These are phyloP conservation scores for Periphyllus acericola DNA, from an alignment of 2,888 invertebrate species.

Conservation along the genomic window DNA sequence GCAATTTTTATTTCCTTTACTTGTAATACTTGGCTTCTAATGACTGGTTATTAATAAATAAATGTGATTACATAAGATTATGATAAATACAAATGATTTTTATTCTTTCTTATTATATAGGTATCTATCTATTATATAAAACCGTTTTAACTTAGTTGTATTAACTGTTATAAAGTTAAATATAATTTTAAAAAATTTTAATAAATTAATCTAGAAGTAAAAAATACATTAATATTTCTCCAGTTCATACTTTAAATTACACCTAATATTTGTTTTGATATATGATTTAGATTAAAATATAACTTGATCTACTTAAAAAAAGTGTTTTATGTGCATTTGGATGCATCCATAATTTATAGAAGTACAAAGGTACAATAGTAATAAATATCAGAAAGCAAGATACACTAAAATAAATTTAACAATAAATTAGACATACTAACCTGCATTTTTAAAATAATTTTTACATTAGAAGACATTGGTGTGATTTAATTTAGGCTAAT, in stretches of 20 bases:
- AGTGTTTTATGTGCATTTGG: not conserved
- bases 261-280: not conserved
- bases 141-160: too few species aligned
- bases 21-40: too few species aligned
- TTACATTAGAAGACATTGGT: constrained; percentile 58
- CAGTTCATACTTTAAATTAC: not conserved
- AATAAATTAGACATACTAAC: constrained; percentile 16
- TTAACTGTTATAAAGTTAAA: too few species aligned
- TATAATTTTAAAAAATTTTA: not conserved
- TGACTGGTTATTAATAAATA: constrained; percentile 6
- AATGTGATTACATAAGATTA: not conserved
- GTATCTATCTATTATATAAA: not conserved
- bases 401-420: not conserved
- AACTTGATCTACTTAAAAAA: not conserved
- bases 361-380: not conserved
- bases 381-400: not conserved
- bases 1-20: too few species aligned
- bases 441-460: constrained; percentile 36
- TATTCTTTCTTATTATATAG: not conserved
- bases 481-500: constrained; percentile 57
- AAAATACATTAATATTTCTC: not conserved
- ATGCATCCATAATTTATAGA: not conserved
- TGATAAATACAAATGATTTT: not conserved
- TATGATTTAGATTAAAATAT: not conserved
- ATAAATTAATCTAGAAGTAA: not conserved